Base-by-base conservation (phyloP, 1,140 invertebrate species). In the Drosophila pseudoobscura region DNA sequence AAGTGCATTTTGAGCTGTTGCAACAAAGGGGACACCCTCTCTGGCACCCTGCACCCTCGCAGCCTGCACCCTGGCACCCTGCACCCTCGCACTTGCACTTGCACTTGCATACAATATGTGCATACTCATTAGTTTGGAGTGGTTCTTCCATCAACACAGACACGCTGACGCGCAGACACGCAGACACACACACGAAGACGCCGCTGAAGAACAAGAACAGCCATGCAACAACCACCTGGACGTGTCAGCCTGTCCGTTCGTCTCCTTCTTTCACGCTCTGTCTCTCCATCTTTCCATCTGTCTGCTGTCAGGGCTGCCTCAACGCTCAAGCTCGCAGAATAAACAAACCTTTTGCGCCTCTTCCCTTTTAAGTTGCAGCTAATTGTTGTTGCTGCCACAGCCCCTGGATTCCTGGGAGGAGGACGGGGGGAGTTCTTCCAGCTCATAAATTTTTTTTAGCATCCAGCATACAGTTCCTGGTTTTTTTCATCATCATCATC, bases 101-200 rank as follows among this genome's bases (percentile, higher is more conserved):
- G 24, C 24, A 77, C 58, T 77, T 87, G 77, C 80, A 87, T 85
- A 85, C 82, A 85, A 85, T 85, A 85, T 85, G 71, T 75, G 82
- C 82, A 85, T 87, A 87, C 82, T 87, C 82, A 87, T 87, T 87
- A 87, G 82, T 87, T 87, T 87, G 82, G 83, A 87, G 82, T 87
- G 82, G 35, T 39, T 39, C 83, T 87, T 87, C 83, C 83, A 80
- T 88, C 83, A 87, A 88, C 82, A 88, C 54, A 87, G 80, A 85
- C 65, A 58, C 31, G 8, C 65, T 13, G 35, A 41, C 31, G n/a
- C 11, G 29, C 63, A 17, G 20, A 11, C 39, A 20, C 20, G 11
- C 7, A 50, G 7, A 3, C 17, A 31, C 43, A 31, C 55, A 29
- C 17, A 52, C 41, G 17, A 29, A 58, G 13, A 46, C 29, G 56